Evolutionary conservation across 2,113 vertebrate genomes (phyloP), one percentile per base, ranked within the genome.

Genomic region (Alaudala cheleensis): DNA sequence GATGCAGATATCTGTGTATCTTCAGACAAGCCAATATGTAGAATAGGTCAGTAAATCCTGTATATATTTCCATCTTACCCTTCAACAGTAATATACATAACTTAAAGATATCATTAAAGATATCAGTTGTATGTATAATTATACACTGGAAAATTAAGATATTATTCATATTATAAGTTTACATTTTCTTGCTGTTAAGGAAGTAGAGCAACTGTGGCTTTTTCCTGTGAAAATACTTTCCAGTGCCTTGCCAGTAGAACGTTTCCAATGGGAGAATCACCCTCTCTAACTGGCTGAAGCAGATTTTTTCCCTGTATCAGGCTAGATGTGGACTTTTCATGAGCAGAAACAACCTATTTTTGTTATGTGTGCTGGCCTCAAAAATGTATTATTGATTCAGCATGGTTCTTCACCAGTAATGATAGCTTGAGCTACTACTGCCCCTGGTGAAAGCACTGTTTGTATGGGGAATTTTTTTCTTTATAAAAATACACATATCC

Each of bases 301-400:
- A 88, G 89, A 61, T 39, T 82, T 74, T 95, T 82, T 61, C 64
- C 71, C 83, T 81, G 22, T 86, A 18, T 92, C 88, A 92, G 50
- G 72, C 84, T 95, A 92, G 94, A 97, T 92, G 91, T 88, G 67
- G 53, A 61, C 72, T 87, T 87, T 97, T 95, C 93, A 93, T 60
- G 33, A 96, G 76, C 73, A 95, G 87, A 96, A 82, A 88, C 64
- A 93, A 65, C 61, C 83, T 93, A 83, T 96, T 98, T 97, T 96
- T 97, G 69, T 96, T 77, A 95, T 61, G 28, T 44, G 34, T 86
- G 25, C 78, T 95, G 89, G 73, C 85, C 86, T 79, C 77, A 94
- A 77, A 96, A 95, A 96, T 96, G 64, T 95, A 72, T 97, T 97
- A 96, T 96, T 97, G 91, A 93, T 97, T 80, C 81, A 91, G 24